Percentiles rank a stretch among this genome's conserved stretches.
These are phyloP conservation scores for Semaprochilodus insignis DNA, from an alignment of 2,797 vertebrate genomes.

Conservation along the genomic window DNA sequence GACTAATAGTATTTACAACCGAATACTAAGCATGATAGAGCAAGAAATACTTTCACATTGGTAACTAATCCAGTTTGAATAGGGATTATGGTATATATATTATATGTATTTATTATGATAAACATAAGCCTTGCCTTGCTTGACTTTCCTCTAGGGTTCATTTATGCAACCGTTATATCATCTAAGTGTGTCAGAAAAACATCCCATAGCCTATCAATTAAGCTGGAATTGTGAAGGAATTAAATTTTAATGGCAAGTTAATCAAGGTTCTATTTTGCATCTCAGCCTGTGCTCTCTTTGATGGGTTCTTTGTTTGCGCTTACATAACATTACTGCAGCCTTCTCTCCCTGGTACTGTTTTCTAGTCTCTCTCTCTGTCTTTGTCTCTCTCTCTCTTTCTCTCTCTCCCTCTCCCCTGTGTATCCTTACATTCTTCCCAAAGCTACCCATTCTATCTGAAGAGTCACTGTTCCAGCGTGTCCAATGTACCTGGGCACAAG, in stretches of 20 bases:
- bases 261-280: not conserved
- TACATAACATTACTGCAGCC: slow-evolving; percentile 32
- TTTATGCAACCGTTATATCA: not conserved
- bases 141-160: not conserved
- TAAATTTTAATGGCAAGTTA: not conserved
- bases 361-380: not conserved
- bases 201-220: not conserved
- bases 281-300: slow-evolving; percentile 1
- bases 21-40: not conserved
- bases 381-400: not conserved
- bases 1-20: not conserved
- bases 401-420: not conserved
- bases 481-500: not conserved
- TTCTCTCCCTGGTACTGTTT: not conserved
- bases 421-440: not conserved
- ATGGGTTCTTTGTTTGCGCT: slow-evolving; percentile 20
- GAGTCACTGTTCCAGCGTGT: not conserved
- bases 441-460: not conserved
- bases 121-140: not conserved
- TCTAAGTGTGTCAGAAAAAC: not conserved
- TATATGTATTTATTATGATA: not conserved
- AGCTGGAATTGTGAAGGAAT: not conserved
- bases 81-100: not conserved
- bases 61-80: not conserved
- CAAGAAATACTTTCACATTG: not conserved